Evolutionary conservation across 2,888 invertebrate species (phyloP).

Genomic region (Pyrrhia umbra): DNA sequence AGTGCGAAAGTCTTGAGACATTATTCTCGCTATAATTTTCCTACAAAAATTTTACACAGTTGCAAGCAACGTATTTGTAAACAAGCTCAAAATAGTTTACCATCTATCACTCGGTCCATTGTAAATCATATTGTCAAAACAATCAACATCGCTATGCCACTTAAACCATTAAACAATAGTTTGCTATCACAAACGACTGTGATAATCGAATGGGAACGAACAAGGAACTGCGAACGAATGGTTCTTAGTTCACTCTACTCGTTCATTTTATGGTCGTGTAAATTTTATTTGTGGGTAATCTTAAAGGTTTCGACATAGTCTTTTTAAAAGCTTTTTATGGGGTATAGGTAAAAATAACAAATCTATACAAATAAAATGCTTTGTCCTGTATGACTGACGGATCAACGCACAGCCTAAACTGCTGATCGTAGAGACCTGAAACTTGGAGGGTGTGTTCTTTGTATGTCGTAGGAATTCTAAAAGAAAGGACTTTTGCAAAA

Average conservation of each 20-base stretch:
- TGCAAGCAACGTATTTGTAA: conserved; percentile 24
- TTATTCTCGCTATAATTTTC: not conserved
- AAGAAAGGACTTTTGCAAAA: too few relatives aligned
- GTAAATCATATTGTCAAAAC: conserved; percentile 49
- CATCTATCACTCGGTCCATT: conserved; percentile 24
- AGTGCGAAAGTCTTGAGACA: too few relatives aligned
- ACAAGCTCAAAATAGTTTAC: conserved; percentile 37
- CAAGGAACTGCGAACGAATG: conserved; percentile 24
- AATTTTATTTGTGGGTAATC: conserved; percentile 4
- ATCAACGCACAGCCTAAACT: too few relatives aligned
- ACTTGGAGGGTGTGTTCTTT: too few relatives aligned
- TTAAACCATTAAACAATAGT: conserved; percentile 45
- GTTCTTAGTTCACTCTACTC: conserved; percentile 35
- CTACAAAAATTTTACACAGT: not conserved
- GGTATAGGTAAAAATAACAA: too few relatives aligned
- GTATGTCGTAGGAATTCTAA: too few relatives aligned
- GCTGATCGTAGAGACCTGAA: too few relatives aligned
- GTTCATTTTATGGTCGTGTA: conserved; percentile 39
- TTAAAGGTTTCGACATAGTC: not conserved
- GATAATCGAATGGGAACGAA: conserved; percentile 50
- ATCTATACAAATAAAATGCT: too few relatives aligned
- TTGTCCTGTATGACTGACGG: too few relatives aligned
- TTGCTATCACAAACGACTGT: conserved; percentile 32
- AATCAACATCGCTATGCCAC: conserved; percentile 41
- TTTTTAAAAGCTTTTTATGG: not conserved